Evolutionary conservation across 2,113 vertebrate genomes (phyloP), one percentile per base, ranked within the genome.

Genomic region (Natator depressus): DNA sequence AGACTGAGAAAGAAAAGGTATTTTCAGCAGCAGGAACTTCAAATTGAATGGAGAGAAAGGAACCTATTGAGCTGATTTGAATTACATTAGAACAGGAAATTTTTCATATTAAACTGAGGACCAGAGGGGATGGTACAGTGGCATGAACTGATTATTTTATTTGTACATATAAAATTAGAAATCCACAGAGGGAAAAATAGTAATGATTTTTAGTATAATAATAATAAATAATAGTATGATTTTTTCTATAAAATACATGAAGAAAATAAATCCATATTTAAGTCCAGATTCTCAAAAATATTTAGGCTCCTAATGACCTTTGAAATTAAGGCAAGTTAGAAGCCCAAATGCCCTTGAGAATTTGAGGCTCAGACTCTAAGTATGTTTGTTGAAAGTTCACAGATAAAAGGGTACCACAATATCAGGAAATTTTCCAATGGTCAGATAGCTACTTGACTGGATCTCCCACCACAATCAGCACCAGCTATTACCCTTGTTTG

Each of bases 131-230:
- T 54, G 16, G 27, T 13, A 80, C 5, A 54, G 9, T 47, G 1
- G 24, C 83, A 94, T 51, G 49, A 31, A 81, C 93, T 90, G 14
- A 82, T 76, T 82, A 14, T 84, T 93, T 95, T 97, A 35, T 17
- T 10, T 76, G 42, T 46, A 62, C 1, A 8, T 72, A 27, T 10
- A 78, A 92, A 90, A 87, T 46, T 87, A 90, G 29, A 11, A 94
- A 88, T 90, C 62, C 76, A 17, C 3, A 38, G 49, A 82, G 85
- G 46, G 0, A 4, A 90, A 38, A 91, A 69, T 29, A 78, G 4
- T 27, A 59, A 54, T 54, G 20, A 54, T 54, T 7, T 7, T 54
- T 54, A 54, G 53, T 22, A 54, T 54, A 22, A 54, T 54, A 54
- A 54, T 54, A 19, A 19, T 7, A 19, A 53, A 53, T 19, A 53